Base-by-base conservation (phyloP, 2,797 vertebrate genomes). In the Cryptoprocta ferox region DNA sequence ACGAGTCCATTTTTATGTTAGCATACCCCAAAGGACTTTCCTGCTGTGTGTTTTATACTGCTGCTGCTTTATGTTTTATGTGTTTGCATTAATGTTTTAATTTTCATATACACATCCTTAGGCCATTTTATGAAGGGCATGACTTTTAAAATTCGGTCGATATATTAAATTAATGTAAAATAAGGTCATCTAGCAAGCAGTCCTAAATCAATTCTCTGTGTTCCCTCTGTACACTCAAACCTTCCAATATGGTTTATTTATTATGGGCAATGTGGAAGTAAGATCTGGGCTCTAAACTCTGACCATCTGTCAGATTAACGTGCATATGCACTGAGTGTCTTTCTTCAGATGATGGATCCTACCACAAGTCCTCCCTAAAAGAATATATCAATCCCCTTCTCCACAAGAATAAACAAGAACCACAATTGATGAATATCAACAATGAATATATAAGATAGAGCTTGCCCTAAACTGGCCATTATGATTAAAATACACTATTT, bases 51-150 rank as follows among this genome's bases (percentile, higher is more conserved):
- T 94, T 94, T 97, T 86, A 96, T 91, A 50, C 19, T 70, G 71
- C 83, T 96, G 42, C 65, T 92, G 59, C 65, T 96, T 96, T 88
- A 87, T 89, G 75, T 91, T 97, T 97, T 97, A 89, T 95, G 85
- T 73, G 50, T 95, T 96, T 97, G 89, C 84, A 97, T 95, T 97
- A 90, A 97, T 92, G 85, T 92, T 98, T 97, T 97, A 96, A 98
- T 97, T 97, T 98, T 97, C 97, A 95, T 95, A 91, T 97, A 97
- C 35, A 95, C 42, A 96, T 91, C 96, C 92, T 94, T 89, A 97
- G 96, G 97, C 87, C 63, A 97, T 96, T 92, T 97, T 96, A 86
- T 92, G 94, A 97, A 97, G 97, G 96, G 92, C 93, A 98, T 96
- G 95, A 92, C 97, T 97, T 97, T 95, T 90, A 94, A 97, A 97